Evolutionary conservation across 1,140 invertebrate species (phyloP).

Genomic region (Drosophila rhopaloa): DNA sequence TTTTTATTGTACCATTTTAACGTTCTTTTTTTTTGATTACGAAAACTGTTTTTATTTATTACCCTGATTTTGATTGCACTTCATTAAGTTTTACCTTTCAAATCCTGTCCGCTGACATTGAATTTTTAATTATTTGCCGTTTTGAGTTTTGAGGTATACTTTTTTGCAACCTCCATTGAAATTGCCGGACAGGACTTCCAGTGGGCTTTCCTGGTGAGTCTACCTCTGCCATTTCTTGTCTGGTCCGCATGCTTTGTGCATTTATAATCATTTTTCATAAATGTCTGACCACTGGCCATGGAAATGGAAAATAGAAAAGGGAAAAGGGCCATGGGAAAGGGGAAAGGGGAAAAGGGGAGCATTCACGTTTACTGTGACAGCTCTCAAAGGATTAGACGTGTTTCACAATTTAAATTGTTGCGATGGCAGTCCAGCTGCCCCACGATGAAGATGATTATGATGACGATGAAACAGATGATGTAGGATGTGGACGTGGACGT

Average conservation of each 20-base stretch:
- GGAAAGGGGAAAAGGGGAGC: neutral
- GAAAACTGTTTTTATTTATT: constrained; percentile 10
- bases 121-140: constrained; percentile 61
- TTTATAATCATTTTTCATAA: constrained; percentile 83
- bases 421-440: constrained; percentile 9
- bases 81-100: neutral
- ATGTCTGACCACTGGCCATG: constrained; percentile 64
- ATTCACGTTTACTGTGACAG: constrained; percentile 75
- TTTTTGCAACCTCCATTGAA: constrained; percentile 63
- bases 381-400: constrained; percentile 84
- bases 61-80: constrained; percentile 6
- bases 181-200: constrained; percentile 18
- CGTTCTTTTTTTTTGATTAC: neutral
- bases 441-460: constrained; percentile 7
- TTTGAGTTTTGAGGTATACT: constrained; percentile 45
- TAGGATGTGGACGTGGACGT: constrained; percentile 4
- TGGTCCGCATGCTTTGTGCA: constrained; percentile 70
- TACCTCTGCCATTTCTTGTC: constrained; percentile 25
- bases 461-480: constrained; percentile 13
- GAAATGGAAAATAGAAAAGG: neutral
- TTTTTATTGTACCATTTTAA: neutral
- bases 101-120: constrained; percentile 2
- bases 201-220: neutral
- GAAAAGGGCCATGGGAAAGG: neutral
- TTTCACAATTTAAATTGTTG: constrained; percentile 77